Evolutionary conservation across 2,888 invertebrate species (phyloP).

Genomic region (Stegophylla sp.): DNA sequence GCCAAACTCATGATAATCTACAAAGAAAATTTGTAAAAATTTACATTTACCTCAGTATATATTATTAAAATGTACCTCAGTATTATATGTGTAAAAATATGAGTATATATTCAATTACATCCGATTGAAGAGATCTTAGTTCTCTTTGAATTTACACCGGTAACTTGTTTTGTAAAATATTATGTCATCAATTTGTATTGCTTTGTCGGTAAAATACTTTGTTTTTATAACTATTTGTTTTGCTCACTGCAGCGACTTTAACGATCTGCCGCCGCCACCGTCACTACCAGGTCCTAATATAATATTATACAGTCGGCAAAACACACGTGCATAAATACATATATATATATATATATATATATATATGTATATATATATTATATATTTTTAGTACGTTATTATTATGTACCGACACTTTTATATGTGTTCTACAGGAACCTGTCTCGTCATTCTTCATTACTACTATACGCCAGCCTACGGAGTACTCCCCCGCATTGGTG

Average conservation of each 20-base stretch:
- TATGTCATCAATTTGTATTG: no score
- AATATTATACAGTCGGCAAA: background rate
- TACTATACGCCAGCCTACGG: conserved; percentile 7
- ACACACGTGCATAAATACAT: background rate
- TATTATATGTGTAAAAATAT: no score
- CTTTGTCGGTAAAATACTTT: background rate
- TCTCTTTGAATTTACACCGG: no score
- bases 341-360: background rate
- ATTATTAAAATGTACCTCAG: no score
- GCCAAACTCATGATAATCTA: no score
- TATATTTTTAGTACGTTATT: background rate
- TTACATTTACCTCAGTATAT: no score
- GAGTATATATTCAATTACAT: no score
- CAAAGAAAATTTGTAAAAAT: no score
- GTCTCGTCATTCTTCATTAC: conserved; percentile 38
- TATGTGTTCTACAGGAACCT: background rate
- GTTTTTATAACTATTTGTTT: background rate
- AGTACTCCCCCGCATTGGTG: conserved; percentile 23
- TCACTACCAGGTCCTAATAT: background rate
- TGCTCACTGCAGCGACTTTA: conserved; percentile 26
- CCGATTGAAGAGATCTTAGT: no score
- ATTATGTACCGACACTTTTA: background rate
- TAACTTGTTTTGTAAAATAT: no score
- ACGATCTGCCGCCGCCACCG: conserved; percentile 14
- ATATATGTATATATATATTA: no score